Evolutionary conservation across 2,113 vertebrate genomes (phyloP).

Genomic region (Orthonyx spaldingii): DNA sequence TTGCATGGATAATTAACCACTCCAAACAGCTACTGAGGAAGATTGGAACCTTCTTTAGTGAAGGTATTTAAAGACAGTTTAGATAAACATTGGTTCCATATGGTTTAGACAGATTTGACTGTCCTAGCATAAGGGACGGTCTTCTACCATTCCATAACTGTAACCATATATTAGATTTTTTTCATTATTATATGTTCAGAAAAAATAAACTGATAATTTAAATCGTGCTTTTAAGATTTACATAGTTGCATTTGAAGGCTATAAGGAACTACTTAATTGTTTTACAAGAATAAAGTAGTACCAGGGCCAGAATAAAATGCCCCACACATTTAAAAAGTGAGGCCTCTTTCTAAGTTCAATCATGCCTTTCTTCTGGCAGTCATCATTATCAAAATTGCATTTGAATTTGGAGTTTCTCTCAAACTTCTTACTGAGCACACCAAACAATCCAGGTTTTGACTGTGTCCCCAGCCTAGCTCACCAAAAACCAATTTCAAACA

Average conservation of each 20-base stretch:
- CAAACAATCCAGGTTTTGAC: background rate
- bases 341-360: background rate
- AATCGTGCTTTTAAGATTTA: background rate
- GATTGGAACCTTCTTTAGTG: background rate
- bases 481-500: background rate
- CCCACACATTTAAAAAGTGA: background rate
- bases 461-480: background rate
- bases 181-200: background rate
- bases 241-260: background rate
- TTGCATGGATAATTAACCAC: background rate
- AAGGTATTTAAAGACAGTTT: background rate
- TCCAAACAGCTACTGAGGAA: background rate
- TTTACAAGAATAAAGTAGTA: background rate
- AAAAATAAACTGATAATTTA: background rate
- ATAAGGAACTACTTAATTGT: background rate
- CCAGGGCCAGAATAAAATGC: background rate
- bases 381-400: background rate
- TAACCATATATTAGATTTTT: background rate
- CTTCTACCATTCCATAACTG: background rate
- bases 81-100: background rate
- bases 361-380: background rate
- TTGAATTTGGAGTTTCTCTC: background rate
- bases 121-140: background rate
- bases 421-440: background rate
- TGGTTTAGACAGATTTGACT: background rate